phyloP scores from a whole-genome alignment of 2,888 invertebrate species.

The Drosophila subquinaria region DNA sequence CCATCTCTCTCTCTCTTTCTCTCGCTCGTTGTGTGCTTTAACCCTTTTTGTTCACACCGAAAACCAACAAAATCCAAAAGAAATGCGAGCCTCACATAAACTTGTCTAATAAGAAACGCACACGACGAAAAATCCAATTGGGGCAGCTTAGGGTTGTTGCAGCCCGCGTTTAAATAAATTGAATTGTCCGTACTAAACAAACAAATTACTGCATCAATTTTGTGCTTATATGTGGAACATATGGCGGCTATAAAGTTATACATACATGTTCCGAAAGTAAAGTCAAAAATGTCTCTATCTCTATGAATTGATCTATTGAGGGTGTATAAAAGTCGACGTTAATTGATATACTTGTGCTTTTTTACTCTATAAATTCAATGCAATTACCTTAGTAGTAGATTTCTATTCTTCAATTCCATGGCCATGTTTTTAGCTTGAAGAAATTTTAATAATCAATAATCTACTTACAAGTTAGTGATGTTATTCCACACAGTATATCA shows the following conservation, averaged over 20 bases:
- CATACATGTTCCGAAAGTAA: neutral
- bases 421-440: too few relatives aligned
- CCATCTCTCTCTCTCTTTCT: neutral
- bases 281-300: too few relatives aligned
- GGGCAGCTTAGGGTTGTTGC: neutral
- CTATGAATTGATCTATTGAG: too few relatives aligned
- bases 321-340: too few relatives aligned
- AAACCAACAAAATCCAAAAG: conserved; percentile 55
- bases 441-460: neutral
- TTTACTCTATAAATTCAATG: too few relatives aligned
- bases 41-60: conserved; percentile 60
- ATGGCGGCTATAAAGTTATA: neutral
- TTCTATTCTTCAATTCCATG: too few relatives aligned
- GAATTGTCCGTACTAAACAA: conserved; percentile 50
- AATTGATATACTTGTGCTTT: too few relatives aligned
- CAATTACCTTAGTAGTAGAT: too few relatives aligned
- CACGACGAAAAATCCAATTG: conserved; percentile 46
- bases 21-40: conserved; percentile 27
- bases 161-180: conserved; percentile 43
- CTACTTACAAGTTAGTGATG: neutral
- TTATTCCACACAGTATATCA: too few relatives aligned
- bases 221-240: neutral
- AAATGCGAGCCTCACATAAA: conserved; percentile 67
- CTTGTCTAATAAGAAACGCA: conserved; percentile 74
- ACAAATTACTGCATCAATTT: conserved; percentile 7